A percentile compares a stretch with the other conserved stretches of the same genome.
phyloP scores from a whole-genome alignment of 2,888 invertebrate species.

The Cylindroiulus punctatus region DNA sequence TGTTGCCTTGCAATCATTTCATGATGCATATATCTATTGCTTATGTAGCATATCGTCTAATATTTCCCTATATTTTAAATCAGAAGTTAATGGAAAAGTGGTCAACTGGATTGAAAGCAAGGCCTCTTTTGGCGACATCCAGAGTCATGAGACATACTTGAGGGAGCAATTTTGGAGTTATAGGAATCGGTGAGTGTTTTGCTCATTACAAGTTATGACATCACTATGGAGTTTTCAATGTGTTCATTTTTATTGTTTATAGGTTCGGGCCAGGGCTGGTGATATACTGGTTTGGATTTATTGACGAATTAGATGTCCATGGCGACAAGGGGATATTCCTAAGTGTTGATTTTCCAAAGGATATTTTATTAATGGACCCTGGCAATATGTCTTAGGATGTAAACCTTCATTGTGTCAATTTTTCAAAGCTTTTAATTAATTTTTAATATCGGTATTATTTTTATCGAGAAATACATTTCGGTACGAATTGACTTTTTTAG shows the following conservation, averaged over 20 bases:
- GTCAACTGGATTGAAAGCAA: slow-evolving; percentile 97
- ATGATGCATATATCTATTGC: background rate
- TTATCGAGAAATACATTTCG: background rate
- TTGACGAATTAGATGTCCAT: slow-evolving; percentile 66
- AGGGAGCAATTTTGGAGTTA: slow-evolving; percentile 88
- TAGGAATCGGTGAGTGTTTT: slow-evolving; percentile 78
- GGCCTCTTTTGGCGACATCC: slow-evolving; percentile 89
- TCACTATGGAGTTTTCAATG: no score
- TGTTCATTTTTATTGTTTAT: slow-evolving; percentile 51
- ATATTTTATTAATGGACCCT: slow-evolving; percentile 31
- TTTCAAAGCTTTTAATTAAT: background rate
- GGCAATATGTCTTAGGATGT: background rate
- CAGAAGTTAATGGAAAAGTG: slow-evolving; percentile 81
- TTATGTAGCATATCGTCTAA: background rate
- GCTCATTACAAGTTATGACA: slow-evolving; percentile 28
- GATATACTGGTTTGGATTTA: slow-evolving; percentile 93
- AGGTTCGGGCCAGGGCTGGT: slow-evolving; percentile 93
- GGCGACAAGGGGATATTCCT: slow-evolving; percentile 61
- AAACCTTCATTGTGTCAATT: background rate
- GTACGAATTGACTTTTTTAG: background rate
- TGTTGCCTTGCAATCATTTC: slow-evolving; percentile 49
- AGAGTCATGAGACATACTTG: slow-evolving; percentile 81
- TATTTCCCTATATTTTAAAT: background rate
- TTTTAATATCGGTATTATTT: background rate
- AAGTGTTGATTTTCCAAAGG: slow-evolving; percentile 7